Conservation (phyloP, 2,113 vertebrate species). For the Arenaria interpres region DNA sequence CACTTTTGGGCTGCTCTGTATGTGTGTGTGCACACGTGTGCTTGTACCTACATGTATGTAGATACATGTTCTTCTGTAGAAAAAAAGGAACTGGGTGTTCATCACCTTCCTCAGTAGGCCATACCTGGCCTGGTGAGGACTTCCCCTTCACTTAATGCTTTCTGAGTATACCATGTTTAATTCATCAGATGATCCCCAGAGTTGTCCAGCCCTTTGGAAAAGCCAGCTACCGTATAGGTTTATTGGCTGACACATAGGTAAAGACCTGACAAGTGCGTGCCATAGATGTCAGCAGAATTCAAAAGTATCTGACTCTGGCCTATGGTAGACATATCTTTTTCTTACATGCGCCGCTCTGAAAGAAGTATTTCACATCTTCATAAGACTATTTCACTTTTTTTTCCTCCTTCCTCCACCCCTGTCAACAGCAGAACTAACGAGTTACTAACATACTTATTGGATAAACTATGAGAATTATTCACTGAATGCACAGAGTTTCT, state of each 20-base stretch:
- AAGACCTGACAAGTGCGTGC: background rate
- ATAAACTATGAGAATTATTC: background rate
- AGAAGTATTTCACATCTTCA: background rate
- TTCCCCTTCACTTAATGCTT: background rate
- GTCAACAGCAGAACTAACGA: background rate
- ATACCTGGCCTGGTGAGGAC: background rate
- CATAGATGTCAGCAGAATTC: background rate
- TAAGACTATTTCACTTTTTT: background rate
- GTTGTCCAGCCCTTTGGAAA: background rate
- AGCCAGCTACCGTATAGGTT: background rate
- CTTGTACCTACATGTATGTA: background rate
- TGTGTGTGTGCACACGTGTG: accelerated
- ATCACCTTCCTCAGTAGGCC: background rate
- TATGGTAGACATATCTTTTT: accelerated
- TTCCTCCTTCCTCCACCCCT: accelerated
- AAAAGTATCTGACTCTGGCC: background rate
- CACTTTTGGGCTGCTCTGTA: background rate
- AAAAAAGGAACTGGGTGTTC: background rate
- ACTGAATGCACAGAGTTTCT: background rate
- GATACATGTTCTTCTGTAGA: background rate
- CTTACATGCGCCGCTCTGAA: background rate
- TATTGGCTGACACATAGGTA: background rate
- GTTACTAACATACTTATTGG: background rate
- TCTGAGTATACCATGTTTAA: background rate
- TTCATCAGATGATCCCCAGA: background rate